Conservation (phyloP, 2,797 vertebrate genomes). For the Anomalospiza imberbis region DNA sequence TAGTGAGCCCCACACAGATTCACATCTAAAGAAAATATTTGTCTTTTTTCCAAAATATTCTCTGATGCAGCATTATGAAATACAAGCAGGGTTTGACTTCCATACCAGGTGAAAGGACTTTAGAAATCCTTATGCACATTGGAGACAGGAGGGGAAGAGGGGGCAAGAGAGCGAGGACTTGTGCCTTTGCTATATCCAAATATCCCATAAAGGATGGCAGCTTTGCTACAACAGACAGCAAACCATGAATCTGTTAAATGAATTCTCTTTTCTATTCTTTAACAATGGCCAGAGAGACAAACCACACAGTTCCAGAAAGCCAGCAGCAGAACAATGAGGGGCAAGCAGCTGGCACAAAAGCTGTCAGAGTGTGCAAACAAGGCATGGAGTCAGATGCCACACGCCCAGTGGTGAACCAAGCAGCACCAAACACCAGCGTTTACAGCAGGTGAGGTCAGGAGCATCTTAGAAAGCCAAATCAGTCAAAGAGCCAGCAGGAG, state of each 20-base stretch:
- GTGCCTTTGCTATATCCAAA: background rate
- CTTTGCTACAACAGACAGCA: background rate
- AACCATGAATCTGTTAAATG: background rate
- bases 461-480: background rate
- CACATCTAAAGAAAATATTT: background rate
- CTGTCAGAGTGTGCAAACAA: background rate
- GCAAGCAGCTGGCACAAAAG: background rate
- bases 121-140: background rate
- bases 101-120: background rate
- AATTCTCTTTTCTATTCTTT: background rate
- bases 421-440: background rate
- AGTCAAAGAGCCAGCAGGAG: background rate
- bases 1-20: background rate
- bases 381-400: background rate
- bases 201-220: background rate
- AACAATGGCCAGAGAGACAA: background rate
- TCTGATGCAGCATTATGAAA: background rate
- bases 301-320: conserved; percentile 5
- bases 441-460: background rate
- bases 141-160: background rate
- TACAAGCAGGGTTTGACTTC: background rate
- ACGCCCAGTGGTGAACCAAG: background rate
- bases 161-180: background rate
- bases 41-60: background rate
- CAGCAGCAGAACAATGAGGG: background rate